These are phyloP conservation scores for Spongilla lacustris DNA, from an alignment of 37 sponge, comb jelly and placozoan genomes.

Conservation along the genomic window DNA sequence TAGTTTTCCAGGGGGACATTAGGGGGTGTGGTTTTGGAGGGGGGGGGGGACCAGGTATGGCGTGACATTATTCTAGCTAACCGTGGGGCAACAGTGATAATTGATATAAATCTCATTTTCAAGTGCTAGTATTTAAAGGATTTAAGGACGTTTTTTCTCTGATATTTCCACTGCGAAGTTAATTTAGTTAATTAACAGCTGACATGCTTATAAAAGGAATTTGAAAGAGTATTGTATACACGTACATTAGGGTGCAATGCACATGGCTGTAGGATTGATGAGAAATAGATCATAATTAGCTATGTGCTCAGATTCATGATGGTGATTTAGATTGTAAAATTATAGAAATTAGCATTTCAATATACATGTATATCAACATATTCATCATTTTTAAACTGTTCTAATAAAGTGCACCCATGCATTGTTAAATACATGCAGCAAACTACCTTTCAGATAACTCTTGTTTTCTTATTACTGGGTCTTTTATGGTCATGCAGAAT, in stretches of 20 bases:
- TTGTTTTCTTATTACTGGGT: conserved; percentile 1
- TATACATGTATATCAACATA: not conserved
- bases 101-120: not conserved
- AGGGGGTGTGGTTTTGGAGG: not conserved
- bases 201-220: conserved; percentile 1
- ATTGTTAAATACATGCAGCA: not conserved
- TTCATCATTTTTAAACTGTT: not conserved
- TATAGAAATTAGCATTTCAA: not conserved
- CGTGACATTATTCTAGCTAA: not conserved
- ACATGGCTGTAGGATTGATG: conserved; percentile 1
- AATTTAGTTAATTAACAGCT: not conserved
- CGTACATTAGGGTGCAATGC: not conserved
- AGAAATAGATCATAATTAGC: not conserved
- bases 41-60: not conserved
- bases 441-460: not conserved
- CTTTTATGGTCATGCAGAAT: conserved; percentile 1
- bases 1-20: not conserved
- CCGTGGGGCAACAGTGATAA: not conserved
- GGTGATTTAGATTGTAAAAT: not conserved
- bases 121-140: not conserved
- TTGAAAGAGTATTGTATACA: not conserved
- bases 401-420: conserved; percentile 1
- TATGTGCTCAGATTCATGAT: not conserved
- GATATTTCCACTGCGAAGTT: not conserved
- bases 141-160: not conserved